A percentile compares a stretch with the other conserved stretches of the same genome.
Evolutionary conservation across 2,888 invertebrate genomes (phyloP).

Genomic region (Cryptocephalus moraei): DNA sequence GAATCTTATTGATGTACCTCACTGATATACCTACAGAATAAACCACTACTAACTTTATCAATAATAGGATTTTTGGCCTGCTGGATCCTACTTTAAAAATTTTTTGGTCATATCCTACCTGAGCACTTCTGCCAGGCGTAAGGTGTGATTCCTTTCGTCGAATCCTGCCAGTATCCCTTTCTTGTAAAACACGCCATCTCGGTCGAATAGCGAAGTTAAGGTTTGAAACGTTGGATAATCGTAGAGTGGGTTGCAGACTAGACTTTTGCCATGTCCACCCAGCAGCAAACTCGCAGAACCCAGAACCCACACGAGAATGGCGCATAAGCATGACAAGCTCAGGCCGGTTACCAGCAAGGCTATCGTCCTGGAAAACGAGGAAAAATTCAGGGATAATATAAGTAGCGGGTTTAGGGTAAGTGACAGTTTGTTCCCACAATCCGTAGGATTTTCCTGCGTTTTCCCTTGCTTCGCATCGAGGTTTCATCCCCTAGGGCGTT

Average conservation of each 20-base stretch:
- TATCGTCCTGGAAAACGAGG: conserved; percentile 25
- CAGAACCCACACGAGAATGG: conserved; percentile 50
- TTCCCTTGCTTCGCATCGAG: too few species aligned
- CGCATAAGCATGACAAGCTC: conserved; percentile 46
- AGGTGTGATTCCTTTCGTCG: conserved; percentile 4
- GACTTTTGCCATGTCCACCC: conserved; percentile 56
- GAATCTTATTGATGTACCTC: too few species aligned
- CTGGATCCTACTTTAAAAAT: too few species aligned
- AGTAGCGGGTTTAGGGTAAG: too few species aligned
- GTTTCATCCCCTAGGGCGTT: too few species aligned
- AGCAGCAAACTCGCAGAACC: conserved; percentile 50
- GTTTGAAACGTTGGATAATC: conserved; percentile 53
- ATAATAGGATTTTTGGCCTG: too few species aligned
- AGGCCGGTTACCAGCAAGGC: conserved; percentile 38
- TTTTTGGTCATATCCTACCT: conserved; percentile 9
- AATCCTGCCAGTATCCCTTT: conserved; percentile 44
- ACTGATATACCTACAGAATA: too few species aligned
- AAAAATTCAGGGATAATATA: too few species aligned
- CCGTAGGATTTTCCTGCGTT: too few species aligned
- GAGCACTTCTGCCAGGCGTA: conserved; percentile 13
- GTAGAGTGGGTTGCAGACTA: conserved; percentile 63
- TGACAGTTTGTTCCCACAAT: too few species aligned
- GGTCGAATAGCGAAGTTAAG: conserved; percentile 55
- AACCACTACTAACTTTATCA: too few species aligned
- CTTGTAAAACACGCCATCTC: conserved; percentile 50